These are phyloP conservation scores for Stenotaenia linearis DNA, from an alignment of 2,888 invertebrate genomes.

Conservation along the genomic window DNA sequence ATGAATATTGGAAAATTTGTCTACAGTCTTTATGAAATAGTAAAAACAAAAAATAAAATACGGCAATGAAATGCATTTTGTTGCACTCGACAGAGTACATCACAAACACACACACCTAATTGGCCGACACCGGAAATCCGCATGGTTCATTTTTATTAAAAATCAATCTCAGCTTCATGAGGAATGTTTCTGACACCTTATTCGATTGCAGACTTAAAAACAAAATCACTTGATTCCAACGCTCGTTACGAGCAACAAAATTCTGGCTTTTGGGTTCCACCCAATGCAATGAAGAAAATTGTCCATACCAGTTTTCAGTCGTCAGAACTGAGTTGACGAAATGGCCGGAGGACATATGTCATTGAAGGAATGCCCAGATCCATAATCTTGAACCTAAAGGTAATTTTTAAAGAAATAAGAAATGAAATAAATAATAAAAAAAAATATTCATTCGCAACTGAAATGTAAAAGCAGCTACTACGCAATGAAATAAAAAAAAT, in stretches of 20 bases:
- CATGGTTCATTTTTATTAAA: neutral
- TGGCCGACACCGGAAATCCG: conserved; percentile 3
- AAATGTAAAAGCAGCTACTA: conserved; percentile 2
- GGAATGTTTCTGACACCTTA: conserved; percentile 1
- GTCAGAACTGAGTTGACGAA: conserved; percentile 8
- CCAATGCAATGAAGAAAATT: neutral
- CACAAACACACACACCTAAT: conserved; percentile 6
- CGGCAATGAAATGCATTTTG: conserved; percentile 5
- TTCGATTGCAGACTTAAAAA: neutral
- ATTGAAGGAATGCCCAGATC: conserved; percentile 1
- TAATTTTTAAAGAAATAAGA: neutral
- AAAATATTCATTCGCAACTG: neutral
- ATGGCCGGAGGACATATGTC: neutral
- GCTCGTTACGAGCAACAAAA: conserved; percentile 24
- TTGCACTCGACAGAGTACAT: conserved; percentile 19
- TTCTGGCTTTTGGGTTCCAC: conserved; percentile 16
- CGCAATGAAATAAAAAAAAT: neutral
- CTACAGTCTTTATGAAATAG: conserved; percentile 7
- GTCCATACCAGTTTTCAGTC: neutral
- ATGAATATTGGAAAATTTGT: neutral
- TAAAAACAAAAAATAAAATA: neutral
- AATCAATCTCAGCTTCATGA: neutral
- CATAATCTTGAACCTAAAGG: conserved; percentile 1
- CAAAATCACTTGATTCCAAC: neutral
- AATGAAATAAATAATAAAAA: neutral